Base-by-base conservation (phyloP, 2,888 invertebrate species). In the Harmothoe impar region DNA sequence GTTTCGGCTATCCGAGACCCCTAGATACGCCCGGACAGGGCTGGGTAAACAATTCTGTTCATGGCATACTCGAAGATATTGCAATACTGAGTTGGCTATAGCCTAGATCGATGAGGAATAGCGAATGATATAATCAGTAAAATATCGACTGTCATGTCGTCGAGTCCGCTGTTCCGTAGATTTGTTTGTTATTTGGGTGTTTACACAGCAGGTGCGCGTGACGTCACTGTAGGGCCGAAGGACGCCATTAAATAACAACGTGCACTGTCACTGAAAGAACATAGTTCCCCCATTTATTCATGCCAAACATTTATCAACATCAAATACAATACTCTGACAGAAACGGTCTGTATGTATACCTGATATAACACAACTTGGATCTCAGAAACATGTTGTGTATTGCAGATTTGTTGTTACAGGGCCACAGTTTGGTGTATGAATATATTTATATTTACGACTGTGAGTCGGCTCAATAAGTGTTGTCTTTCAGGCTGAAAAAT, bases 381-480 rank as follows among this genome's bases (percentile, higher is more conserved):
- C n/a, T n/a, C n/a, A n/a, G n/a, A 23, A 29, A 72, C 15, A 62
- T 62, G 15, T 15, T 29, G 72, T 29, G 72, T 29, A 25, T 15
- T 72, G 72, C 29, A 15, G 1, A 29, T 29, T 3, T 3, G 15
- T 62, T 62, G 15, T 72, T 15, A 29, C 5, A 72, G 0, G 31
- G 72, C 25, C 25, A 62, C 72, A 25, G 52, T n/a, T 23, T 35
- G 85, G 90, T 84, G 90, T 25, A 90, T 84, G 81, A 92, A 94
- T 95, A 93, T 95, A 93, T 95, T 94, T 94, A 93, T 95, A 94
- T 95, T 95, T 95, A 94, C 94, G 91, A 93, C 93, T 93, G 94
- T 94, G 93, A 94, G 93, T 93, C 93, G 94, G 93, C 93, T 77
- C 92, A 89, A 91, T 91, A 92, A 93, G 93, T 94, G 94, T 94